phyloP scores from a whole-genome alignment of 2,797 vertebrate species.

The Vireo griseus region DNA sequence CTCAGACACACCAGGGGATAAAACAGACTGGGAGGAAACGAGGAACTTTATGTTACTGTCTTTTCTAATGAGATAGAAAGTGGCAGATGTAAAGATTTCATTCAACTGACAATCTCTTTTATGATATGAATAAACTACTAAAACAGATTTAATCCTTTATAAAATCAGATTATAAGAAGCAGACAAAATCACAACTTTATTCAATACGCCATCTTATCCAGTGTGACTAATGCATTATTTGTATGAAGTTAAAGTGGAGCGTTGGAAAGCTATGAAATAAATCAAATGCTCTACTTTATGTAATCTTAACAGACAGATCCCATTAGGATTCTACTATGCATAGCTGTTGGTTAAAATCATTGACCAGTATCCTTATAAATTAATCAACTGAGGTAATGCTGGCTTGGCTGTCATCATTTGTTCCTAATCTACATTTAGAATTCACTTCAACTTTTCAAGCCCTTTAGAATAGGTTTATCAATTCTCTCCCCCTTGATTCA shows the following conservation, averaged over 20 bases:
- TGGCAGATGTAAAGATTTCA: slow-evolving; percentile 62
- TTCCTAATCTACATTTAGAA: slow-evolving; percentile 74
- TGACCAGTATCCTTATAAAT: slow-evolving; percentile 78
- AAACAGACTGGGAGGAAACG: slow-evolving; percentile 29
- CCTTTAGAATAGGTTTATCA: slow-evolving; percentile 67
- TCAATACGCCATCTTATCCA: slow-evolving; percentile 74
- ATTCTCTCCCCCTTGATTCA: slow-evolving; percentile 47
- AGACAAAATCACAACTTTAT: slow-evolving; percentile 77
- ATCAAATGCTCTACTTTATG: slow-evolving; percentile 75
- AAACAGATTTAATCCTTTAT: slow-evolving; percentile 71
- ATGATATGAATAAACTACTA: slow-evolving; percentile 64
- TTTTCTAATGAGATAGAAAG: slow-evolving; percentile 64
- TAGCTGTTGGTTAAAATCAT: slow-evolving; percentile 79
- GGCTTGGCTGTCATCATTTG: slow-evolving; percentile 68
- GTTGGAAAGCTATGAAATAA: slow-evolving; percentile 76
- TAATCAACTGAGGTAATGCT: slow-evolving; percentile 75
- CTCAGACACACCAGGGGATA: slow-evolving; percentile 35
- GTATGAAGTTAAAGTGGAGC: slow-evolving; percentile 76
- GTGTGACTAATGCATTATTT: slow-evolving; percentile 79
- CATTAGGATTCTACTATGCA: slow-evolving; percentile 73
- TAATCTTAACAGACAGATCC: slow-evolving; percentile 78
- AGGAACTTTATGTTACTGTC: slow-evolving; percentile 43
- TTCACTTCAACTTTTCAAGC: slow-evolving; percentile 70
- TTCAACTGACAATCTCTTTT: slow-evolving; percentile 63
- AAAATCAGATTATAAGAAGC: slow-evolving; percentile 75